Conservation (phyloP, 2,888 invertebrate genomes). For the Pinctada fucata region DNA sequence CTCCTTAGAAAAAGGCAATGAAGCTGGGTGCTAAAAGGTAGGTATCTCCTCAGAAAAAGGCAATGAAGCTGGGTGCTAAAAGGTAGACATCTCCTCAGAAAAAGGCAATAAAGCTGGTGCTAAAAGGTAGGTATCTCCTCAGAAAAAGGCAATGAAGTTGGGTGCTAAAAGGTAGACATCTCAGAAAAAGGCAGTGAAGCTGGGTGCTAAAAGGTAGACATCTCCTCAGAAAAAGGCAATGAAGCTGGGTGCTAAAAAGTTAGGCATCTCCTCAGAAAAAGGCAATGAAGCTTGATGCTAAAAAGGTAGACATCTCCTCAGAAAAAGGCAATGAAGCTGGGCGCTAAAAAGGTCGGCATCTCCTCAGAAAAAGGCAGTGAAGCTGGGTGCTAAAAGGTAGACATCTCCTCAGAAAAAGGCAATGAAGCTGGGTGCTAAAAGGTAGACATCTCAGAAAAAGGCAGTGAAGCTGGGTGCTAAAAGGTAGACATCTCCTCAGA, state of each 20-base stretch:
- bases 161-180: constrained; percentile 71
- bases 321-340: too few relatives aligned
- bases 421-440: too few relatives aligned
- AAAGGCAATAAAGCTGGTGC: constrained; percentile 88
- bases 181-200: constrained; percentile 83
- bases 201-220: constrained; percentile 83
- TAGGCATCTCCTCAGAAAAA: constrained; percentile 84
- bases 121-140: constrained; percentile 74
- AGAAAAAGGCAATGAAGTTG: too few relatives aligned
- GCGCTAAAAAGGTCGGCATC: too few relatives aligned
- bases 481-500: constrained; percentile 67
- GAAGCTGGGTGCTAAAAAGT: too few relatives aligned
- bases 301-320: constrained; percentile 77
- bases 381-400: constrained; percentile 84
- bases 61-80: too few relatives aligned
- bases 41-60: not conserved
- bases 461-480: constrained; percentile 86
- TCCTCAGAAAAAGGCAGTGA: constrained; percentile 84
- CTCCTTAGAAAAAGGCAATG: constrained; percentile 84
- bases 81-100: constrained; percentile 78
- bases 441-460: constrained; percentile 83
- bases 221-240: too few relatives aligned
- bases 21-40: constrained; percentile 84
- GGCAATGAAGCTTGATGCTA: constrained; percentile 86
- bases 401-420: too few relatives aligned